Conservation (phyloP, 2,113 vertebrate genomes). For the Bujurquina vittata region DNA sequence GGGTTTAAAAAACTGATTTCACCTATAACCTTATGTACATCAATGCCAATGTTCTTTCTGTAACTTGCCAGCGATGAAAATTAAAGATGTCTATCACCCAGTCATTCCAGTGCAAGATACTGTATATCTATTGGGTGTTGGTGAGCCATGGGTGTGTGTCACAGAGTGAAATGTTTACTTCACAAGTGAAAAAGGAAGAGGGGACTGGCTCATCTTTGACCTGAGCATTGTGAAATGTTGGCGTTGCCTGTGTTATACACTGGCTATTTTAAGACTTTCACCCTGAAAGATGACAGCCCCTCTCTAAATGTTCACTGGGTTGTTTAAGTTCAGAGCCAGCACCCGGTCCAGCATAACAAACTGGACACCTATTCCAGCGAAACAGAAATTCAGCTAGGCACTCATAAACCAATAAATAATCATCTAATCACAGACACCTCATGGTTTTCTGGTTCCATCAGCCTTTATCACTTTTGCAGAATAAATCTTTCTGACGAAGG, state of each 20-base stretch:
- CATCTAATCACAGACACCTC: background rate
- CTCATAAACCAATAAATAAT: slow-evolving; percentile 18
- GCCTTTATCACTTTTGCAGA: slow-evolving; percentile 22
- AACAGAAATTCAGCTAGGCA: slow-evolving; percentile 10
- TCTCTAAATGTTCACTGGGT: slow-evolving; percentile 31
- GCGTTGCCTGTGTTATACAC: slow-evolving; percentile 67
- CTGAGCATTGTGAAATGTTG: slow-evolving; percentile 76
- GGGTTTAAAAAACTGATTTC: background rate
- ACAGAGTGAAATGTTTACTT: slow-evolving; percentile 75
- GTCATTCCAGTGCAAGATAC: background rate
- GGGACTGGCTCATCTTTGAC: slow-evolving; percentile 78
- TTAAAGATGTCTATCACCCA: background rate
- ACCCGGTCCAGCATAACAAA: background rate
- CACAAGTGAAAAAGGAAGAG: slow-evolving; percentile 75
- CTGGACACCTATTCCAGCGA: background rate
- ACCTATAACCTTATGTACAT: background rate
- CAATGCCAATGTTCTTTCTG: background rate
- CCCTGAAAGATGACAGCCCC: slow-evolving; percentile 57
- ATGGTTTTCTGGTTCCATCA: slow-evolving; percentile 21
- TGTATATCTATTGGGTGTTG: slow-evolving; percentile 2
- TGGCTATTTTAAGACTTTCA: slow-evolving; percentile 75
- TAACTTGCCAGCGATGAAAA: background rate
- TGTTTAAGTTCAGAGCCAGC: slow-evolving; percentile 18
- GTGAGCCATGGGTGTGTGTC: slow-evolving; percentile 55
- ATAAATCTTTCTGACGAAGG: slow-evolving; percentile 9